A percentile compares a stretch with the other conserved stretches of the same genome.
Evolutionary conservation across 1,140 invertebrate genomes (phyloP).

Genomic region (Drosophila ambigua): DNA sequence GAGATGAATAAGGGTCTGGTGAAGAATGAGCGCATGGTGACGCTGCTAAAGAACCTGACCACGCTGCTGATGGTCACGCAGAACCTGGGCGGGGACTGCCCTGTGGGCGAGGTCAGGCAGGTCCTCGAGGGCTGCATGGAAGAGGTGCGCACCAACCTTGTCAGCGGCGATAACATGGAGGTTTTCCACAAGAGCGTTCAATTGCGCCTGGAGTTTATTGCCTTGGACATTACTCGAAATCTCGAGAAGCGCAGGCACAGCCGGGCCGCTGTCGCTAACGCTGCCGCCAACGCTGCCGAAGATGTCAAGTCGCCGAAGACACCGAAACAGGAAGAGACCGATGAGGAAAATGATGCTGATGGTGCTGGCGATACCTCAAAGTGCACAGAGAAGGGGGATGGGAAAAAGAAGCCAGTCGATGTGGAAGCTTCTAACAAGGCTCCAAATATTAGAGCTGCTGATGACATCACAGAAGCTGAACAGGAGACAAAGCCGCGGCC

Average conservation of each 20-base stretch:
- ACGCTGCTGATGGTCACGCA: constrained; percentile 97
- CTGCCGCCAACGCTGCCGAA: neutral
- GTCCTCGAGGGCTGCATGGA: constrained; percentile 96
- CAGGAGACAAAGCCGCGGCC: constrained; percentile 1
- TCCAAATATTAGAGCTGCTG: too few species aligned
- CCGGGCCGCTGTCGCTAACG: neutral
- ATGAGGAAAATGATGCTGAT: constrained; percentile 12
- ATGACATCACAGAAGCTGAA: neutral
- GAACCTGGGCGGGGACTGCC: constrained; percentile 91
- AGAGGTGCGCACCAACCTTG: constrained; percentile 91
- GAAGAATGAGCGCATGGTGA: constrained; percentile 87
- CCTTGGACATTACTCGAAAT: constrained; percentile 85
- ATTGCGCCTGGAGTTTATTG: constrained; percentile 96
- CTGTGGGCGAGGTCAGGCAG: constrained; percentile 94
- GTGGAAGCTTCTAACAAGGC: too few species aligned
- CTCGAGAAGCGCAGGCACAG: constrained; percentile 40
- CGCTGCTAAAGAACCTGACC: constrained; percentile 94
- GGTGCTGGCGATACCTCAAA: neutral
- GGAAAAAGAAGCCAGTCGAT: neutral
- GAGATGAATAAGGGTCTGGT: constrained; percentile 88
- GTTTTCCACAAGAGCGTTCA: constrained; percentile 96
- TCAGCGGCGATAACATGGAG: constrained; percentile 91
- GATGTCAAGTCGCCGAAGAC: constrained; percentile 11
- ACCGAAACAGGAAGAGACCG: constrained; percentile 7
- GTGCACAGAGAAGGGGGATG: neutral